These are phyloP conservation scores for Aleiodes sp. DNA, from an alignment of 1,140 invertebrate genomes.

Conservation along the genomic window DNA sequence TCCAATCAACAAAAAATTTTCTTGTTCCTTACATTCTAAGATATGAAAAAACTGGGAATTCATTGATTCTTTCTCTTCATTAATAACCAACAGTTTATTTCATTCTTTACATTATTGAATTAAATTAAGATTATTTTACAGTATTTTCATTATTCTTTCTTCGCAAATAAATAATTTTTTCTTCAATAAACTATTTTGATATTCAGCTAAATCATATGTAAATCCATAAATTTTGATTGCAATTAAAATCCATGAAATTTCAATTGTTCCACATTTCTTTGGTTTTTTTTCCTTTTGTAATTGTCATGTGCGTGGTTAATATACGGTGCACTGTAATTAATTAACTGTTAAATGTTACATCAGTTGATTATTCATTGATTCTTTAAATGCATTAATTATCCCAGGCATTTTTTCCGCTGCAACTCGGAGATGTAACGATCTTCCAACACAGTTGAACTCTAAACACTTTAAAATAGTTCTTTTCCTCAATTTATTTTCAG, in stretches of 20 bases:
- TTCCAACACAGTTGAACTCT: not conserved
- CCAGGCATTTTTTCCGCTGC: too few species aligned
- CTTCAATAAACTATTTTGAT: conserved; percentile 5
- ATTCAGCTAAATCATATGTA: not conserved
- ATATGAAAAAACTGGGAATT: too few species aligned
- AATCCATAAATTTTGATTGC: too few species aligned
- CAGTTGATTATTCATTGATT: not conserved
- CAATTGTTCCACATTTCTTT: too few species aligned
- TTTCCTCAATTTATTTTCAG: too few species aligned
- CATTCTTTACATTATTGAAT: not conserved
- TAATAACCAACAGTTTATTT: conserved; percentile 11
- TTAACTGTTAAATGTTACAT: too few species aligned
- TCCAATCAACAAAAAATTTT: too few species aligned
- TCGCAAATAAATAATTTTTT: not conserved
- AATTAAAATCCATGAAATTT: too few species aligned
- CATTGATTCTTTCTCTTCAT: not conserved
- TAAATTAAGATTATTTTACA: not conserved
- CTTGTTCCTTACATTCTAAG: too few species aligned
- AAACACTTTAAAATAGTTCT: too few species aligned
- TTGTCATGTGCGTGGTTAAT: not conserved
- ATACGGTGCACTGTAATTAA: not conserved
- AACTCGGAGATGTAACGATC: not conserved
- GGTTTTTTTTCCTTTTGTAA: not conserved
- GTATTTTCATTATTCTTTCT: not conserved
- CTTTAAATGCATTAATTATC: not conserved